Percentiles rank a stretch among this genome's conserved stretches.
Conservation (phyloP, 2,797 vertebrate genomes). For the Spheniscus humboldti region DNA sequence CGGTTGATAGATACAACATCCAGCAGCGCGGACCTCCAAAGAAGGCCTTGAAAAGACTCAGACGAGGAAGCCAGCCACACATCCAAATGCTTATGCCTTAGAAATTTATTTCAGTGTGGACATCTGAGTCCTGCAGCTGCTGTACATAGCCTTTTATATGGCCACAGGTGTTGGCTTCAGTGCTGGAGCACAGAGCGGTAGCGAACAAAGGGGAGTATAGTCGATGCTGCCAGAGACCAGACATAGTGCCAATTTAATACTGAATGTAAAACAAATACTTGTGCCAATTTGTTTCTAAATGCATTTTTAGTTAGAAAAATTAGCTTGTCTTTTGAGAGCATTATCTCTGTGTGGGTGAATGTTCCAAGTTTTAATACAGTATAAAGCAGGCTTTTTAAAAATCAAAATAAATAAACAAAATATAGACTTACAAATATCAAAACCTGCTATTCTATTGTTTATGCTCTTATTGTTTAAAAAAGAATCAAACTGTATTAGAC, state of each 20-base stretch:
- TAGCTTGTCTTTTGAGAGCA: constrained; percentile 65
- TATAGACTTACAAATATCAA: not conserved
- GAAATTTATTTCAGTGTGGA: constrained; percentile 68
- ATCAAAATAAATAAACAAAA: constrained; percentile 18
- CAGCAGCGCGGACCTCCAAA: constrained; percentile 16
- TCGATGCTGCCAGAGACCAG: constrained; percentile 69
- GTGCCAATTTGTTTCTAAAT: constrained; percentile 72
- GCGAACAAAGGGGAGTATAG: constrained; percentile 73
- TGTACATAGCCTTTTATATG: constrained; percentile 69
- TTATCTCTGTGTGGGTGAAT: constrained; percentile 39
- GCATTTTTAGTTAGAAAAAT: constrained; percentile 73
- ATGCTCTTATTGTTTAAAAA: not conserved
- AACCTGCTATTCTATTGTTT: not conserved
- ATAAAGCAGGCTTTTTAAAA: constrained; percentile 39
- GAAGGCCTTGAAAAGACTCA: constrained; percentile 52
- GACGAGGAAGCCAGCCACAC: constrained; percentile 59
- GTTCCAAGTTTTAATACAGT: constrained; percentile 38
- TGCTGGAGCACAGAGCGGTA: constrained; percentile 47
- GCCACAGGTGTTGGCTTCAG: constrained; percentile 76
- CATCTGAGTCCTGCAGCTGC: constrained; percentile 77
- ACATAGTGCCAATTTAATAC: constrained; percentile 69
- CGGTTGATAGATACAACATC: constrained; percentile 17
- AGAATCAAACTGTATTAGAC: not conserved
- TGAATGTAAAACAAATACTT: constrained; percentile 72
- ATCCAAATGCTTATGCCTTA: constrained; percentile 71